phyloP scores from a whole-genome alignment of 2,888 invertebrate species.

The Hemithea aestivaria region DNA sequence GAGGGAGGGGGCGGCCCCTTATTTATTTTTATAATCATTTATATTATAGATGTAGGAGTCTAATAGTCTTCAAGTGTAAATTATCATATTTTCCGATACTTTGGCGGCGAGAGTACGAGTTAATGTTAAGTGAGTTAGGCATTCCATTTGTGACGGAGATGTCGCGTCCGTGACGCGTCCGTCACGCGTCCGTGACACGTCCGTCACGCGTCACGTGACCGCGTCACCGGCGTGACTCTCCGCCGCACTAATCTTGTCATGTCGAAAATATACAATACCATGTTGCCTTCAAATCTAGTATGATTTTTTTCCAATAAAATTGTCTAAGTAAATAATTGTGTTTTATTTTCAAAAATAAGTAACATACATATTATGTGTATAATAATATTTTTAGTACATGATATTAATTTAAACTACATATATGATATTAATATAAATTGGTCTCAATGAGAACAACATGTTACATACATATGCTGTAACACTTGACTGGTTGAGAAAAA shows the following conservation, averaged over 20 bases:
- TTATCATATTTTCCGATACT: conserved; percentile 37
- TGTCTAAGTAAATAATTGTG: conserved; percentile 64
- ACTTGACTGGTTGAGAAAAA: too few relatives aligned
- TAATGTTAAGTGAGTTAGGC: conserved; percentile 70
- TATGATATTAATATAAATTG: too few relatives aligned
- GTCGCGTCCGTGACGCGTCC: conserved; percentile 47
- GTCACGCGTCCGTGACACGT: conserved; percentile 35
- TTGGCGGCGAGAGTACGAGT: conserved; percentile 43
- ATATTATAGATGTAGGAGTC: conserved; percentile 67
- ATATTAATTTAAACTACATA: too few relatives aligned
- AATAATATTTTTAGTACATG: too few relatives aligned
- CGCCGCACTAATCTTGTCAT: conserved; percentile 48
- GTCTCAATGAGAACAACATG: too few relatives aligned
- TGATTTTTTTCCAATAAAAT: conserved; percentile 78
- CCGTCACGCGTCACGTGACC: conserved; percentile 12
- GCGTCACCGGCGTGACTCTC: conserved; percentile 21
- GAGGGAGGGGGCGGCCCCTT: conserved; percentile 62
- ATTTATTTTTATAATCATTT: conserved; percentile 78
- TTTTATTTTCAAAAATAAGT: conserved; percentile 48
- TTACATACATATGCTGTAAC: too few relatives aligned
- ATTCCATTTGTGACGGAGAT: conserved; percentile 71
- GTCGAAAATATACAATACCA: conserved; percentile 74
- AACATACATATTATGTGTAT: neutral
- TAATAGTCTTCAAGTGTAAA: conserved; percentile 59
- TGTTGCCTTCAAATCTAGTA: conserved; percentile 78